Percentiles rank a stretch among this genome's conserved stretches.
Evolutionary conservation across 2,797 vertebrate genomes (phyloP).

Genomic region (Octomys mimax): DNA sequence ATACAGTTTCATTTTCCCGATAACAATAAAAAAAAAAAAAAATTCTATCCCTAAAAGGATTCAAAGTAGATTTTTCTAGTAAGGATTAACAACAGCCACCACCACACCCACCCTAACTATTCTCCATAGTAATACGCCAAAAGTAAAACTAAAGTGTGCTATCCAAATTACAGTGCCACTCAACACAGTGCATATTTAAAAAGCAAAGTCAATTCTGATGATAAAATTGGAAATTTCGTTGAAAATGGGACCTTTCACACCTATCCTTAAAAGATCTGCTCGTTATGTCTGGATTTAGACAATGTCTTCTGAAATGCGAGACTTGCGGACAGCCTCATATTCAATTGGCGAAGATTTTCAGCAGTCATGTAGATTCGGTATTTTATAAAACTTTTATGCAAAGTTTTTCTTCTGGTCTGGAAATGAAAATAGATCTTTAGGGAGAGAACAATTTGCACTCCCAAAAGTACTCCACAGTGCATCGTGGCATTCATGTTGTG

Average conservation of each 20-base stretch:
- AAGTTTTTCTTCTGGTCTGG: slow-evolving; percentile 68
- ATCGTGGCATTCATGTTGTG: slow-evolving; percentile 42
- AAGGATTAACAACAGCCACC: slow-evolving; percentile 64
- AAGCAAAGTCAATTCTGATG: slow-evolving; percentile 47
- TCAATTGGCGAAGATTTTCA: slow-evolving; percentile 42
- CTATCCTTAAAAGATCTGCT: slow-evolving; percentile 51
- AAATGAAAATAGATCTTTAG: slow-evolving; percentile 67
- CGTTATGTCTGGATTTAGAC: slow-evolving; percentile 52
- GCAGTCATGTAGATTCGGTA: slow-evolving; percentile 21
- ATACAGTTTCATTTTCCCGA: slow-evolving; percentile 63
- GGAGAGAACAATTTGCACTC: slow-evolving; percentile 60
- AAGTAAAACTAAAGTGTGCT: slow-evolving; percentile 65
- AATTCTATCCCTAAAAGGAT: slow-evolving; percentile 16
- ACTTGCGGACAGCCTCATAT: slow-evolving; percentile 44
- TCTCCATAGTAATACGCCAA: slow-evolving; percentile 50
- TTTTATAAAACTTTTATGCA: slow-evolving; percentile 43
- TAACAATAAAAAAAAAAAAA: slow-evolving; percentile 61
- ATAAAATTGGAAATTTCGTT: slow-evolving; percentile 55
- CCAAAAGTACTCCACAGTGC: slow-evolving; percentile 15
- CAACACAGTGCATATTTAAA: slow-evolving; percentile 20
- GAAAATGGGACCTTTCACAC: slow-evolving; percentile 54
- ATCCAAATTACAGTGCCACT: slow-evolving; percentile 63
- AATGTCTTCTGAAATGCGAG: slow-evolving; percentile 45
- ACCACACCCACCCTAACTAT: slow-evolving; percentile 51
- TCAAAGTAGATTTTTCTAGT: slow-evolving; percentile 71